Evolutionary conservation across 2,888 invertebrate genomes (phyloP), one percentile per base, ranked within the genome.

Genomic region (Resseliella maxima): DNA sequence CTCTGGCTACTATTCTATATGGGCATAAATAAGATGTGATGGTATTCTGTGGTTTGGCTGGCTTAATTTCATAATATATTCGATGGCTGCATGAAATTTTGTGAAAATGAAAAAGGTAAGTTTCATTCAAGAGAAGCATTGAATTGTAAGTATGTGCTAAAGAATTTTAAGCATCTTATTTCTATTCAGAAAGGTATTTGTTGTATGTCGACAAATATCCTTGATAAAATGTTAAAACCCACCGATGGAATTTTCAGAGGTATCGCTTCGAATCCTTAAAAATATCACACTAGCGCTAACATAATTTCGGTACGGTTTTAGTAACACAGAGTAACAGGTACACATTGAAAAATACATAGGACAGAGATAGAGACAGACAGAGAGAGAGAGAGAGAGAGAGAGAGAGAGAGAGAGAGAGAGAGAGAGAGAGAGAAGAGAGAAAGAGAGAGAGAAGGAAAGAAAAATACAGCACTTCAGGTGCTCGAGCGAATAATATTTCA

Each of bases 141-240:
- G 50, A 50, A 41, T 21, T 72, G 72, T 72, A 72, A 72, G 72
- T 72, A 72, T 72, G 72, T 18, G 35, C n/a, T 31, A 31, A 12
- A 72, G 35, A 15, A 72, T 35, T 72, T 31, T 72, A 72, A 72
- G 72, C 31, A 35, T 35, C 72, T 72, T 72, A 72, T 72, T 31
- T 72, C 24, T 50, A 72, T 72, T 12, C 1, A 72, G 31, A 24
- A 3, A 59, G 59, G 24, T 59, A 5, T 41, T 18, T 18, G 59
- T 24, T 24, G 24, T 24, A 24, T 59, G 59, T 2, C 18, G 46
- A 15, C 18, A 12, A 5, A 41, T 8, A 41, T 41, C 18, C 46
- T 50, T 50, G 18, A 15, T 50, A 15, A 50, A 50, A 50, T 8
- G 46, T 50, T 8, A 50, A 50, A 50, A n/a, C n/a, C 46, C 46